A percentile compares a stretch with the other conserved stretches of the same genome.
phyloP scores from a whole-genome alignment of 2,113 vertebrate genomes.

The Willisornis vidua region DNA sequence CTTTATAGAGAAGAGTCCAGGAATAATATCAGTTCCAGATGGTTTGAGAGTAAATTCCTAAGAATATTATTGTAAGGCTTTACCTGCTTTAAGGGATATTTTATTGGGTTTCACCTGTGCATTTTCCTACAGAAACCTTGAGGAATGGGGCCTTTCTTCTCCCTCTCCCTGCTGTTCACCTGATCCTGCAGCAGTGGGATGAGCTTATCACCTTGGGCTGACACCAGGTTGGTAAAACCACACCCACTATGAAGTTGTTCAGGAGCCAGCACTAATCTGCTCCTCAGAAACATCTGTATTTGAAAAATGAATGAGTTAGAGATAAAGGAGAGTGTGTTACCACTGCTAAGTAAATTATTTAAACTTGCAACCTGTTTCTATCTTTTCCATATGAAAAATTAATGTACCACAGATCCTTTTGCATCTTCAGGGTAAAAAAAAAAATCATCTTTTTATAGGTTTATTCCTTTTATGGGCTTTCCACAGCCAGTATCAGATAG shows the following conservation, averaged over 20 bases:
- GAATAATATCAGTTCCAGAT: not conserved
- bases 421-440: constrained; percentile 42
- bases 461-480: constrained; percentile 11
- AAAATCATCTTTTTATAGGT: constrained; percentile 4
- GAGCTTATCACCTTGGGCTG: not conserved
- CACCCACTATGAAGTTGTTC: not conserved
- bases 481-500: not conserved
- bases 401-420: constrained; percentile 18
- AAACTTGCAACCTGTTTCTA: constrained; percentile 63
- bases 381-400: constrained; percentile 54
- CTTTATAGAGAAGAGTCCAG: not conserved
- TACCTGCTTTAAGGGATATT: not conserved
- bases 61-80: not conserved
- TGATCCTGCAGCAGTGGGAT: not conserved
- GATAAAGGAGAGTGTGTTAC: constrained; percentile 24
- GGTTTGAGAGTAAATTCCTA: not conserved
- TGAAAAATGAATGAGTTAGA: constrained; percentile 49
- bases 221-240: not conserved
- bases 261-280: not conserved
- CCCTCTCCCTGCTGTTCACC: not conserved
- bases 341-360: constrained; percentile 63
- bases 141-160: not conserved
- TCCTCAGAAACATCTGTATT: constrained; percentile 12
- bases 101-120: not conserved
- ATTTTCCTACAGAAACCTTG: not conserved